phyloP scores from a whole-genome alignment of 2,888 invertebrate genomes.

The Linyphia triangularis region DNA sequence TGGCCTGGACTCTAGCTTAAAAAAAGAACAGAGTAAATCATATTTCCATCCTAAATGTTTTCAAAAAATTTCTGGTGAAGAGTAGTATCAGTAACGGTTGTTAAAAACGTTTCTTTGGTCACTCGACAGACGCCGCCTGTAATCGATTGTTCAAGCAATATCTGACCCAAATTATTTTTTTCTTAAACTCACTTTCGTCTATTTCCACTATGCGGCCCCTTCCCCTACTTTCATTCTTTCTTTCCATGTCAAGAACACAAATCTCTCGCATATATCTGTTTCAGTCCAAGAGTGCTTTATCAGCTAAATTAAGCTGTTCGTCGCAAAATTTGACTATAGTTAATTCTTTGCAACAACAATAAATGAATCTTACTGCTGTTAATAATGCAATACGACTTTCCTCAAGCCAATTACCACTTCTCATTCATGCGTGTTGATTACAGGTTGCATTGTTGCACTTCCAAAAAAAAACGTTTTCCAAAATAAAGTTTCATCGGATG shows the following conservation, averaged over 20 bases:
- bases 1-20: no score
- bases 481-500: no score
- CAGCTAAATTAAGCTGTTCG: not conserved
- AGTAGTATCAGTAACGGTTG: not conserved
- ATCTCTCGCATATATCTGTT: not conserved
- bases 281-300: not conserved
- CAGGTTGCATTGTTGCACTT: no score
- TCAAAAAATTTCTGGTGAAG: not conserved
- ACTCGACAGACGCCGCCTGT: not conserved
- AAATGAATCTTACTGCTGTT: not conserved
- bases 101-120: not conserved
- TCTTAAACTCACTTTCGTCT: constrained; percentile 8
- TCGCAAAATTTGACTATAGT: not conserved
- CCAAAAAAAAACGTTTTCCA: no score
- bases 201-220: not conserved
- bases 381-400: not conserved
- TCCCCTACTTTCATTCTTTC: not conserved
- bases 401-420: no score
- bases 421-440: no score
- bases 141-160: not conserved
- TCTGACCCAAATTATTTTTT: not conserved
- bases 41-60: not conserved
- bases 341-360: not conserved
- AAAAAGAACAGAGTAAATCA: not conserved
- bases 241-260: not conserved